These are phyloP conservation scores for Anser cygnoides DNA, from an alignment of 2,113 vertebrate species.

Conservation along the genomic window DNA sequence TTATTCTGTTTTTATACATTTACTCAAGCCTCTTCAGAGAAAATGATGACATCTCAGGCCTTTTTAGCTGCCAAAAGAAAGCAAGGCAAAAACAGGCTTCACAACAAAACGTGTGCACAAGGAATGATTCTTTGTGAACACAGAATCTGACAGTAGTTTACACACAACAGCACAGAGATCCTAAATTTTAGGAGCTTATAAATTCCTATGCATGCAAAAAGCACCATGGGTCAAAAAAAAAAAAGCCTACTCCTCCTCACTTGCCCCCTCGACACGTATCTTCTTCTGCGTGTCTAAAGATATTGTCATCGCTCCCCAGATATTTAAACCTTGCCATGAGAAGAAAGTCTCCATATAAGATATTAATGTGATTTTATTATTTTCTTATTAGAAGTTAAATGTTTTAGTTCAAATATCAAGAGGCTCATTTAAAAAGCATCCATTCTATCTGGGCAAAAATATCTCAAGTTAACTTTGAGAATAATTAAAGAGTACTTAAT, in stretches of 20 bases:
- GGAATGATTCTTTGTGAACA: neutral
- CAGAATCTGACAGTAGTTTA: neutral
- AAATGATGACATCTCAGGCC: neutral
- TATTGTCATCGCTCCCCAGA: neutral
- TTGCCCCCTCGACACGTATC: fast-evolving
- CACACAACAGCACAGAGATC: neutral
- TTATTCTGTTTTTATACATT: neutral
- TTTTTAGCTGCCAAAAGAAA: neutral
- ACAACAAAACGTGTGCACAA: neutral
- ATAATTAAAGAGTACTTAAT: neutral
- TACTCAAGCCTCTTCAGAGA: neutral
- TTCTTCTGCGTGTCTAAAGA: neutral
- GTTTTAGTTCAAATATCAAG: neutral
- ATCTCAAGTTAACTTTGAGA: neutral
- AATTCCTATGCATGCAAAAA: neutral
- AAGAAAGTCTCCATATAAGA: neutral
- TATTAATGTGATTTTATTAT: neutral
- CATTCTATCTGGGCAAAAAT: neutral
- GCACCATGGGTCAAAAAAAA: fast-evolving
- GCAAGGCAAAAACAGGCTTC: neutral
- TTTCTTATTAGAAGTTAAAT: conserved; percentile 9
- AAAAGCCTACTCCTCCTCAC: neutral
- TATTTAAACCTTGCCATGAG: neutral
- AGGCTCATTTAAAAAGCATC: neutral
- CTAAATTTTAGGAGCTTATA: neutral